Evolutionary conservation across 2,888 invertebrate genomes (phyloP), one percentile per base, ranked within the genome.

Genomic region (Branchellion lobata): DNA sequence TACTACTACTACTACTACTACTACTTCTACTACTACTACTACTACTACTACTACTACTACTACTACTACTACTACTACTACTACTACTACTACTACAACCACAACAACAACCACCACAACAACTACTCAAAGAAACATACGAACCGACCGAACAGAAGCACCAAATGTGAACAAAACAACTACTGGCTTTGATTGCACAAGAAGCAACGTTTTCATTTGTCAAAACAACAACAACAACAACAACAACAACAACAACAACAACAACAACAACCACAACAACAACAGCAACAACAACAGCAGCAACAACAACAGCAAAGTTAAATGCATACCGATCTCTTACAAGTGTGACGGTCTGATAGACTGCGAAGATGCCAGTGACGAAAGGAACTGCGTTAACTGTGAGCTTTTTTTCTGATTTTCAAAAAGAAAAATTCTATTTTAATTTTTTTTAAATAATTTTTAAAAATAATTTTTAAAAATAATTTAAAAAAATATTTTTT

Each of bases 31-130:
- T 51, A 79, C 57, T 53, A 29, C 74, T 33, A 61, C 74, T 73
- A 57, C 36, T 31, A 72, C 53, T 5, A 79, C 79, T 51, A 65
- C 65, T 21, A 78, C 78, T 29, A 34, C 71, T 71, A 71, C 78
- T 3, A 71, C 78, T 29, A 71, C 71, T 31, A 40, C 78, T 27
- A 47, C 51, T 71, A 69, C 71, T 71, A 34, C 69, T 14, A 69
- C 78, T 18, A 47, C 71, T 8, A 3, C 78, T 0, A 78, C 61
- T 14, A 71, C 78, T 1, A 1, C 69, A 8, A 18, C 33, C n/a
- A 78, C 33, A 36, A 51, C 33, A 1, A 18, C 33, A n/a, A 78
- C 33, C 27, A 51, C 33, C 1, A 34, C 68, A 65, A 31, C 27
- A 51, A 78, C 33, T 24, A 51, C 33, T 33, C 11, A 34, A 27